Base-by-base conservation (phyloP, 2,797 vertebrate species). In the Sebastes hubbsi region DNA sequence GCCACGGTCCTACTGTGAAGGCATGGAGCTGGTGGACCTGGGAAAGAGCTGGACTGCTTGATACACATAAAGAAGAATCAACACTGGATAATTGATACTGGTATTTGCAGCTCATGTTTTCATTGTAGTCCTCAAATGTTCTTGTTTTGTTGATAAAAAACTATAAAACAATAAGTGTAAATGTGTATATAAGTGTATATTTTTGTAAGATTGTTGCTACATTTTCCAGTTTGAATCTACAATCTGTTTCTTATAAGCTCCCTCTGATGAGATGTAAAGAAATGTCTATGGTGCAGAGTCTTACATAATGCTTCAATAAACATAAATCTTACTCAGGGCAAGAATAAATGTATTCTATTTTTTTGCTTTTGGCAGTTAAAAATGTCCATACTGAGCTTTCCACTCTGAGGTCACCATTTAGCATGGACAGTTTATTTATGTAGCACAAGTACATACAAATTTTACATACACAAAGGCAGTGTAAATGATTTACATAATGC, bases 1-100 rank as follows among this genome's bases (percentile, higher is more conserved):
- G 81, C 95, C 97, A 0, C 96, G 91, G 24, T 96, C 97, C 0
- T 95, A 95, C 91, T 96, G 96, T n/a, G 97, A 97, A 86, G 97
- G 97, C 73, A 96, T 96, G 96, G 97, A 98, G 91, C 94, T 97
- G 91, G 96, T 93, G 16, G 96, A 92, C 73, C 83, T 97, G n/a
- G 96, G 96, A 86, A 94, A 96, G 77, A 98, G 96, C 90, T 97
- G 97, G 97, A 97, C 97, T 0, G 97, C 97, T 22, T 98, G 94
- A 96, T 6, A 12, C 25, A 8, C 32, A 14, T 7, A 6, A 29
- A 65, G 2, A 63, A 62, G 16, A 77, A 62, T 70, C 18, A 42
- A 73, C 46, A 68, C 14, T 86, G 30, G 42, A 46, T 18, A 46
- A 46, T 68, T 25, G 13, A 56, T 76, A 72, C 72, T 74, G 63